Conservation (phyloP, 2,113 vertebrate genomes). For the Orientallactaga bullata region DNA sequence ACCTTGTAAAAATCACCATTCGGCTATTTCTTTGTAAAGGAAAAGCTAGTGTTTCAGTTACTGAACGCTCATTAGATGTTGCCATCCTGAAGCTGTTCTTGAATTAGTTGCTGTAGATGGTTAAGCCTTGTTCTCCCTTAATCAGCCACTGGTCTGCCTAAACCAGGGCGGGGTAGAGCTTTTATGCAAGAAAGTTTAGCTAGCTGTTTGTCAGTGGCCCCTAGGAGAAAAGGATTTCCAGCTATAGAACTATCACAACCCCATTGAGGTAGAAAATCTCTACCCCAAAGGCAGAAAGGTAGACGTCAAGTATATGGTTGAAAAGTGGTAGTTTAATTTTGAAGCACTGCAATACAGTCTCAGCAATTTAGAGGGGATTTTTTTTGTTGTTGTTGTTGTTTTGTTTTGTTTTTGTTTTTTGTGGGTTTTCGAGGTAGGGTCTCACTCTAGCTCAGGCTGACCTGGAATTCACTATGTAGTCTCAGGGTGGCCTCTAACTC, state of each 20-base stretch:
- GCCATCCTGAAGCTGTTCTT: neutral
- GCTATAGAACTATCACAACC: neutral
- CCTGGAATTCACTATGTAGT: too few relatives aligned
- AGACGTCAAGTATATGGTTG: neutral
- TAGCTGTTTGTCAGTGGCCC: too few relatives aligned
- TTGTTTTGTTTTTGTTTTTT: too few relatives aligned
- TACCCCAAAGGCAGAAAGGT: neutral
- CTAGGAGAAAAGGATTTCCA: neutral
- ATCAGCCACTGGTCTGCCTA: neutral
- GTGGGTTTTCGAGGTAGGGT: too few relatives aligned
- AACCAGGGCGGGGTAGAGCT: too few relatives aligned
- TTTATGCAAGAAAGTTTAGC: neutral
- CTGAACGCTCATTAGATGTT: neutral
- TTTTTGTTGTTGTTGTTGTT: too few relatives aligned
- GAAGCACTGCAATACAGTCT: neutral
- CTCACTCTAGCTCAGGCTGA: too few relatives aligned
- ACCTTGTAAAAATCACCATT: neutral
- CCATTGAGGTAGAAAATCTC: neutral
- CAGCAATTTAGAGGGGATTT: neutral
- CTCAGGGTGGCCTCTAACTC: too few relatives aligned
- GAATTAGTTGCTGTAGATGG: neutral
- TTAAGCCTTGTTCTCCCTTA: neutral
- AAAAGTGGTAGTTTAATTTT: neutral
- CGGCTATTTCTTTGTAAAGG: neutral
- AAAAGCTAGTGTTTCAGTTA: neutral